phyloP scores from a whole-genome alignment of 2,797 vertebrate species.

The Babyrousa celebensis region DNA sequence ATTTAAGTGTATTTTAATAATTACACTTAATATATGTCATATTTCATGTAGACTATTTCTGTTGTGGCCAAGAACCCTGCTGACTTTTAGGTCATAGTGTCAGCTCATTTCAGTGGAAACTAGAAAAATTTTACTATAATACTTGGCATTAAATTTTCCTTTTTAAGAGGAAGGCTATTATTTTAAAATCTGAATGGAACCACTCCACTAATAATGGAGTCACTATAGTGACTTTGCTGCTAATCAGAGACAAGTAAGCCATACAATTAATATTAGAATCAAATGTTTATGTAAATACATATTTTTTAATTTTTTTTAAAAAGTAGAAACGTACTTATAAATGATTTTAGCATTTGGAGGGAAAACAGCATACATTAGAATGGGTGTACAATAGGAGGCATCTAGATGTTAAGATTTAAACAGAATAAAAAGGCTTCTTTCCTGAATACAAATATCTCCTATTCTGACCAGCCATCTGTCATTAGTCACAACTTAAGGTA shows the following conservation, averaged over 20 bases:
- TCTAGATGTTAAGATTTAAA: background rate
- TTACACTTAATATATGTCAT: background rate
- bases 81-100: background rate
- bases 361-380: background rate
- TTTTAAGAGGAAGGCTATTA: slow-evolving; percentile 2
- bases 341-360: background rate
- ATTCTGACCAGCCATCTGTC: background rate
- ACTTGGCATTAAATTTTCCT: background rate
- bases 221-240: background rate
- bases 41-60: background rate
- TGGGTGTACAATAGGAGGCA: background rate
- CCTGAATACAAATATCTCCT: background rate
- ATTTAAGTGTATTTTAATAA: slow-evolving; percentile 44
- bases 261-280: background rate
- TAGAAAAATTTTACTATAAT: slow-evolving; percentile 7
- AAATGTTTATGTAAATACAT: background rate
- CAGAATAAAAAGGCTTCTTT: background rate
- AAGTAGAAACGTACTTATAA: background rate
- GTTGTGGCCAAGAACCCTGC: background rate
- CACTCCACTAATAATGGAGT: background rate
- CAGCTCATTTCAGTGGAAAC: background rate
- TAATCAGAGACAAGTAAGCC: background rate
- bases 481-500: background rate
- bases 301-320: background rate
- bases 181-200: background rate